phyloP scores from a whole-genome alignment of 2,888 invertebrate genomes.

The Nomada ruficornis region DNA sequence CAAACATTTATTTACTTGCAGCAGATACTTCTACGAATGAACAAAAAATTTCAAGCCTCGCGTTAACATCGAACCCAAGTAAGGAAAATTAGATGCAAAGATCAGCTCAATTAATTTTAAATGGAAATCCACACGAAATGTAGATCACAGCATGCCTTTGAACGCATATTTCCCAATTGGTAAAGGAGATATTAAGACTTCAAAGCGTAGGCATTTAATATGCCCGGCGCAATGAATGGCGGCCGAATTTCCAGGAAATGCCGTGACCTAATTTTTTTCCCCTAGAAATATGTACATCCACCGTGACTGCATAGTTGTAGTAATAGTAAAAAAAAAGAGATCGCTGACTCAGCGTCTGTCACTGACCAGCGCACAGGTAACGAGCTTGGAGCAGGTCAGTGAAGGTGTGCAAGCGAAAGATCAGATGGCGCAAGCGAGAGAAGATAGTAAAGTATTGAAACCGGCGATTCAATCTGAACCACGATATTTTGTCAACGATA shows the following conservation, averaged over 20 bases:
- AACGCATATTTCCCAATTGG: neutral
- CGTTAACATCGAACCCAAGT: too few species aligned
- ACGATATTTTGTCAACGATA: neutral
- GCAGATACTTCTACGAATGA: too few species aligned
- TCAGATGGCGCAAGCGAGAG: neutral
- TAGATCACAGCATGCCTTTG: neutral
- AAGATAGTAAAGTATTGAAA: neutral
- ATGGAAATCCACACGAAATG: neutral
- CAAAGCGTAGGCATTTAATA: neutral
- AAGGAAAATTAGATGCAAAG: too few species aligned
- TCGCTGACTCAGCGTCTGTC: neutral
- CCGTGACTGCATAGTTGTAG: neutral
- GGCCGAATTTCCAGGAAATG: slow-evolving; percentile 9
- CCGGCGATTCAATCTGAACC: neutral
- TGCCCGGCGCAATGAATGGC: neutral
- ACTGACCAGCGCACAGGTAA: neutral
- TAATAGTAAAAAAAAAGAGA: neutral
- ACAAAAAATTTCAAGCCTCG: too few species aligned
- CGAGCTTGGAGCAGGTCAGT: slow-evolving; percentile 6
- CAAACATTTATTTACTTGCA: too few species aligned
- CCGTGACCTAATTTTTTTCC: slow-evolving; percentile 13
- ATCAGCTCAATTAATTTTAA: neutral
- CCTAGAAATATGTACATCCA: slow-evolving; percentile 1
- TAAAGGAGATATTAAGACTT: neutral
- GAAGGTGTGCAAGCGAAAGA: neutral